Percentiles rank a stretch among this genome's conserved stretches.
phyloP scores from a whole-genome alignment of 2,888 invertebrate species.

The Exocentrus adspersus region DNA sequence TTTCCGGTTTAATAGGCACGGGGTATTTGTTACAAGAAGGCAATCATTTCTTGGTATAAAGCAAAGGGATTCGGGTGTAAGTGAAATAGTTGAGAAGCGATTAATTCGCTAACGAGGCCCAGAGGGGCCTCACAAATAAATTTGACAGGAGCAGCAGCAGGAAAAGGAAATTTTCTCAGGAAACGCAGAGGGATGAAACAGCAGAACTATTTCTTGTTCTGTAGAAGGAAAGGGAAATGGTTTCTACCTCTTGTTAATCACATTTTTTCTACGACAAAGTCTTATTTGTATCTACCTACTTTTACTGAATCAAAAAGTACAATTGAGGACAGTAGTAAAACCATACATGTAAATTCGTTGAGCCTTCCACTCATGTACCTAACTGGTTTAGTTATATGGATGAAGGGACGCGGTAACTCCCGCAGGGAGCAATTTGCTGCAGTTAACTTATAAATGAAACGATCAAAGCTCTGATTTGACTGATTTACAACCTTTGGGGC shows the following conservation, averaged over 20 bases:
- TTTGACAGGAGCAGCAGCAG: background rate
- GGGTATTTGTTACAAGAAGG: background rate
- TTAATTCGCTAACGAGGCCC: background rate
- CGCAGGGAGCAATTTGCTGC: background rate
- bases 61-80: background rate
- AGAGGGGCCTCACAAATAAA: background rate
- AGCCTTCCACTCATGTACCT: no score
- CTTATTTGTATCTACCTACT: no score
- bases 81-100: background rate
- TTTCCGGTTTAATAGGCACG: background rate
- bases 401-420: background rate
- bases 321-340: no score
- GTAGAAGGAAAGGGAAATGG: no score
- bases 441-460: background rate
- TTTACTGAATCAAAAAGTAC: no score
- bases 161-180: background rate
- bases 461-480: constrained; percentile 12
- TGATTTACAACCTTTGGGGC: constrained; percentile 6
- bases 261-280: no score
- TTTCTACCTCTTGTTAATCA: no score
- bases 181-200: no score
- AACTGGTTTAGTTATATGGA: no score
- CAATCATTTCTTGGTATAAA: background rate
- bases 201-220: no score
- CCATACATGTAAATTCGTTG: no score